Base-by-base conservation (phyloP, 2,888 invertebrate species). In the Pachydiplax longipennis region DNA sequence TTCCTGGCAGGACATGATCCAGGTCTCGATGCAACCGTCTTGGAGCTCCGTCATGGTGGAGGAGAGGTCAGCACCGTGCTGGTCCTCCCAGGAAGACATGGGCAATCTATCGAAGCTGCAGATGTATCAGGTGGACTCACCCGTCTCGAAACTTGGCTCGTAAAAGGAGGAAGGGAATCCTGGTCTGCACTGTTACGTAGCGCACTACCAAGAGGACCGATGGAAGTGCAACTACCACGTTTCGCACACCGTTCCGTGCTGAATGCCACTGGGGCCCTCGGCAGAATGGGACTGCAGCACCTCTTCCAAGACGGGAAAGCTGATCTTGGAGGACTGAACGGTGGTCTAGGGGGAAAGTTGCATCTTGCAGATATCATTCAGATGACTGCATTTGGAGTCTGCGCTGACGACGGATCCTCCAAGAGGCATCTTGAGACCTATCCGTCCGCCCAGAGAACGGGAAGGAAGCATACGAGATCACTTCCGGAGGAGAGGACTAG, bases 1-100 rank as follows among this genome's bases (percentile, higher is more conserved):
- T 97, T 98, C 92, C 94, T 97, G 40, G 98, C 98, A 1, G 98
- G 98, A 15, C 98, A 98, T 93, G 98, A 98, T 92, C 97, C 97
- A 0, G 96, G 96, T 61, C 94, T 98, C 61, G 98, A 98, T 93
- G 98, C 97, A 0, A 98, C 98, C 0, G 97, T 97, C 0, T 96
- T 97, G 6, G 96, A 97, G 13, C 94, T 98, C 90, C 93, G 93
- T 12, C 92, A 92, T 91, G 97, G 97, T 15, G 95, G 95, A 53
- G 95, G 95, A 48, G 95, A 96, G 0, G 95, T 98, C 0, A 97
- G 97, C 92, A 97, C 97, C 0, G 95, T 98, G 80, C 96, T 98
- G 92, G 95, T 98, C 0, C 96, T 98, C 95, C 98, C 98, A 0
- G 98, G 98, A 0, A 97, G 97, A 93, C 97, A 97, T 94, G 97